Percentiles rank a stretch among this genome's conserved stretches.
These are phyloP conservation scores for Pseudobourletiella spinata DNA, from an alignment of 1,140 invertebrate genomes.

Conservation along the genomic window DNA sequence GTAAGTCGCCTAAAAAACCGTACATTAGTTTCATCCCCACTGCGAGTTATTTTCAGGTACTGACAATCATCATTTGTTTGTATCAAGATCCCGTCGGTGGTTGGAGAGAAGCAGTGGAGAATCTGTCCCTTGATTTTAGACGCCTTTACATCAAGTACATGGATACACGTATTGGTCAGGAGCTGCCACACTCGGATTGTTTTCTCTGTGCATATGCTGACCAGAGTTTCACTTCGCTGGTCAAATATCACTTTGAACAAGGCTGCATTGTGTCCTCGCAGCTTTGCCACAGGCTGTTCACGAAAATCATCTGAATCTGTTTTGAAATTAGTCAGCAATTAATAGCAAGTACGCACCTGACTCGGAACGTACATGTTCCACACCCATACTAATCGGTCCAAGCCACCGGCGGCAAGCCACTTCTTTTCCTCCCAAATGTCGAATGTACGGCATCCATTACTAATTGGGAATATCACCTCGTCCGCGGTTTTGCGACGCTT, in stretches of 20 bases:
- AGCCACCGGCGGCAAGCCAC: constrained; percentile 11
- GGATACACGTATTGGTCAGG: constrained; percentile 13
- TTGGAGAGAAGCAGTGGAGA: constrained; percentile 13
- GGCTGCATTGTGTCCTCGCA: constrained; percentile 18
- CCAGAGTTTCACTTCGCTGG: constrained; percentile 7
- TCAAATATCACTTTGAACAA: constrained; percentile 17
- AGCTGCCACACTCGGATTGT: constrained; percentile 12
- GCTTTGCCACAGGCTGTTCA: constrained; percentile 16
- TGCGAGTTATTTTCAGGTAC: constrained; percentile 1
- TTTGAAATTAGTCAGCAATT: too few relatives aligned
- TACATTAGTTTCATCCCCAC: constrained; percentile 9
- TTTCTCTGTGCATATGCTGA: constrained; percentile 21
- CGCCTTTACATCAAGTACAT: constrained; percentile 6
- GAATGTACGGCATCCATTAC: constrained; percentile 10
- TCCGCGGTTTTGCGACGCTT: not conserved
- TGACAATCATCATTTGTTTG: constrained; percentile 11
- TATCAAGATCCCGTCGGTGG: constrained; percentile 12
- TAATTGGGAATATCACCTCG: constrained; percentile 10
- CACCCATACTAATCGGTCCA: constrained; percentile 16
- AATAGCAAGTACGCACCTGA: not conserved
- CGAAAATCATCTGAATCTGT: too few relatives aligned
- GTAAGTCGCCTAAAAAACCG: too few relatives aligned
- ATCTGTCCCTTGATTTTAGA: constrained; percentile 9
- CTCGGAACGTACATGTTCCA: constrained; percentile 15
- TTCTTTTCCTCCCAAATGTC: constrained; percentile 17